Base-by-base conservation (phyloP, 1,140 invertebrate genomes). In the Reticulitermes speratus region DNA sequence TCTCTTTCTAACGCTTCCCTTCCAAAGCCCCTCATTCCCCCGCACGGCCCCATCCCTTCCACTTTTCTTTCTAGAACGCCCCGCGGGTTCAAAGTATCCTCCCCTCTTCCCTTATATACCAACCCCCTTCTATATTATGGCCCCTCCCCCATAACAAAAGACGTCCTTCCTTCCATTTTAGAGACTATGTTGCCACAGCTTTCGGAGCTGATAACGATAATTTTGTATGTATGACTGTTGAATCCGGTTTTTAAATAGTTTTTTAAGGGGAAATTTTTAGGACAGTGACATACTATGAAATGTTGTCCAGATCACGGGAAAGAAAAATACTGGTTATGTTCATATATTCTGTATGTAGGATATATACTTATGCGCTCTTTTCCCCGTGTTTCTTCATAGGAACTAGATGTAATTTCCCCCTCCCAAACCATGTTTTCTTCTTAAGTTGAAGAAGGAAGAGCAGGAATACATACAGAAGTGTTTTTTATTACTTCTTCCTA, bases 91-190 rank as follows among this genome's bases (percentile, higher is more conserved):
- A 30, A 3, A 75, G 65, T 30, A 75, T 75, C 65, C 65, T 75
- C 65, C 65, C 65, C 65, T 75, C 14, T 14, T 1, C 55, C 65
- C 65, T 30, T 75, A 30, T 30, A 14, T n/a, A 30, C 25, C 65
- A 75, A n/a, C 65, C 65, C 65, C n/a, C n/a, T 30, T 75, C 65
- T 30, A 25, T 25, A 30, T 1, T 9, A 75, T 75, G 25, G 65
- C 65, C 65, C 65, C 65, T 75, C 65, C 65, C 65, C 65, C 65
- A 75, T 75, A 75, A 75, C 65, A 30, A 75, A 75, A 75, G 65
- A 75, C n/a, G 65, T 75, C 65, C 65, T 30, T 75, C 65, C 65
- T 75, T 30, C 65, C 65, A 75, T 75, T 30, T n/a, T 75, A 2
- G 65, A 14, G n/a, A 19, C 65, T 30, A 75, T 30, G 65, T 75